A percentile compares a stretch with the other conserved stretches of the same genome.
Conservation (phyloP, 2,113 vertebrate genomes). For the Bos javanicus region DNA sequence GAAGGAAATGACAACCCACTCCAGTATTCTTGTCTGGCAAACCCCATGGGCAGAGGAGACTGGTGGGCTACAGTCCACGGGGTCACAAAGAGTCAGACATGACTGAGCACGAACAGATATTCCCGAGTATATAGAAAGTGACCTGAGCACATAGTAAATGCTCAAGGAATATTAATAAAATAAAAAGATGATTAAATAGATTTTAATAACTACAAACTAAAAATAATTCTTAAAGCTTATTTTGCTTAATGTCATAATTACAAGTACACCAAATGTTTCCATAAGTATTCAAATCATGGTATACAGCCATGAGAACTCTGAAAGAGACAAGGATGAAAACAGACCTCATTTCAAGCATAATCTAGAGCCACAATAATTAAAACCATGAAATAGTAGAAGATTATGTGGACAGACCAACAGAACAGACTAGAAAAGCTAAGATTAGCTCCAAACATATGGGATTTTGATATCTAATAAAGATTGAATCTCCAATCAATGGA, state of each 20-base stretch:
- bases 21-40: too few species aligned
- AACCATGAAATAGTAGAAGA: background rate
- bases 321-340: background rate
- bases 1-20: too few species aligned
- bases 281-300: background rate
- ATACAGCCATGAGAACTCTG: background rate
- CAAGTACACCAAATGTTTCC: background rate
- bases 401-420: background rate
- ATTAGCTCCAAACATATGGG: background rate
- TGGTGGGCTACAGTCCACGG: too few species aligned
- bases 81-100: too few species aligned
- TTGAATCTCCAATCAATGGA: background rate
- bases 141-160: background rate
- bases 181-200: background rate
- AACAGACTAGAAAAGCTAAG: background rate
- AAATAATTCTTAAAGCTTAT: background rate
- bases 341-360: background rate
- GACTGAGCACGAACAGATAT: background rate
- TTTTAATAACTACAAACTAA: background rate
- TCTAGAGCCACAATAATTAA: background rate
- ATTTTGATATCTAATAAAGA: background rate
- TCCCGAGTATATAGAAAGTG: background rate
- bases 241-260: slow-evolving; percentile 14
- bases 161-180: background rate
- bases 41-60: too few species aligned